phyloP scores from a whole-genome alignment of 2,888 invertebrate genomes.

The Meganola albula region DNA sequence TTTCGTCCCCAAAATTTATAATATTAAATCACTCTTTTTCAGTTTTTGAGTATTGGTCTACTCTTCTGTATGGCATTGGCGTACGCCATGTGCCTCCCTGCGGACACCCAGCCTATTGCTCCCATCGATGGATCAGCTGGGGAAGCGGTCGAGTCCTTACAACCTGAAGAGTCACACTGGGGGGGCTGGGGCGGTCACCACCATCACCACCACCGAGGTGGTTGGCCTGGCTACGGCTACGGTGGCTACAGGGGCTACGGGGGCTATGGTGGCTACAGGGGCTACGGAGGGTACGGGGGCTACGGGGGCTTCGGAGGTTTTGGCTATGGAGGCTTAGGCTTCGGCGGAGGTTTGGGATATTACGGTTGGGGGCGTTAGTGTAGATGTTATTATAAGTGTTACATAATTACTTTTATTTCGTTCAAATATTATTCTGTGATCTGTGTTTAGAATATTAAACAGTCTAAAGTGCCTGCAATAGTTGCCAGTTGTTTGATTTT shows the following conservation, averaged over 20 bases:
- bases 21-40: constrained; percentile 7
- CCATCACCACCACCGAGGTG: not conserved
- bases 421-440: not conserved
- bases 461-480: not conserved
- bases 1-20: too few relatives aligned
- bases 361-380: constrained; percentile 23
- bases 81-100: constrained; percentile 39
- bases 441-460: not conserved
- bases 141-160: constrained; percentile 16
- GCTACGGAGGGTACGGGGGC: constrained; percentile 8
- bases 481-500: too few relatives aligned
- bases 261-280: constrained; percentile 16
- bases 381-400: too few relatives aligned
- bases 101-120: constrained; percentile 19
- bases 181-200: constrained; percentile 12
- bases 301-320: constrained; percentile 7
- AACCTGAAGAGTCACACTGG: constrained; percentile 22
- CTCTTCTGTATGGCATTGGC: constrained; percentile 44
- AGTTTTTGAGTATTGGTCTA: constrained; percentile 40
- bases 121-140: not conserved
- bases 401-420: not conserved
- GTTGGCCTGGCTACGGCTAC: constrained; percentile 9
- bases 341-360: constrained; percentile 13
- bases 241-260: constrained; percentile 9
- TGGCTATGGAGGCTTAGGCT: constrained; percentile 1